A percentile compares a stretch with the other conserved stretches of the same genome.
Evolutionary conservation across 2,797 vertebrate species (phyloP).

Genomic region (Myotis vivesi): DNA sequence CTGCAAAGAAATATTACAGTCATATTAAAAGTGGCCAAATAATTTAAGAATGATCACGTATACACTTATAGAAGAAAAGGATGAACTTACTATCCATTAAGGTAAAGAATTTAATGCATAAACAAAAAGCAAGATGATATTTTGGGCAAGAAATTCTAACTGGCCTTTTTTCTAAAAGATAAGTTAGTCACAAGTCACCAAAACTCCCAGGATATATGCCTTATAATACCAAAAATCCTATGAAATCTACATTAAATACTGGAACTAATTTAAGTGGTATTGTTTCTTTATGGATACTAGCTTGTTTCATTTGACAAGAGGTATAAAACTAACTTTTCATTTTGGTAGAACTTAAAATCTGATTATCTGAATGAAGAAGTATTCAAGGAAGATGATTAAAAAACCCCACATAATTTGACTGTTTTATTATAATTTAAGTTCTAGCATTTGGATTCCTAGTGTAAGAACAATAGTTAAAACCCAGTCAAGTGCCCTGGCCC

Average conservation of each 20-base stretch:
- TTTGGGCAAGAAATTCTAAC: neutral
- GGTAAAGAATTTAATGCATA: neutral
- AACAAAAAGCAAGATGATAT: constrained; percentile 15
- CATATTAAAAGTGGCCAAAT: neutral
- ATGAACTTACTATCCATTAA: neutral
- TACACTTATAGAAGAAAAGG: neutral
- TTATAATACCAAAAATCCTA: constrained; percentile 36
- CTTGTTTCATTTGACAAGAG: constrained; percentile 50
- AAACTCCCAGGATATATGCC: neutral
- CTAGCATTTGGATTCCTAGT: neutral
- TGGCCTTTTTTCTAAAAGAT: neutral
- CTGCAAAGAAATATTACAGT: neutral
- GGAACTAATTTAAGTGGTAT: constrained; percentile 19
- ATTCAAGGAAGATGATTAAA: neutral
- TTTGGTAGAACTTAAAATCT: constrained; percentile 20
- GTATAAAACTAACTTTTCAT: neutral
- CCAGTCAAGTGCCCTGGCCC: neutral
- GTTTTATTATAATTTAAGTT: constrained; percentile 40
- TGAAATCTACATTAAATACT: neutral
- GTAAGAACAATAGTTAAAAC: constrained; percentile 30
- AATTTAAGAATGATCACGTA: neutral
- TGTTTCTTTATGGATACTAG: constrained; percentile 35
- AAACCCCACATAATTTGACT: neutral
- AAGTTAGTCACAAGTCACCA: neutral
- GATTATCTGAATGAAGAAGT: neutral